Evolutionary conservation across 2,888 invertebrate genomes (phyloP).

Genomic region (Bruchidius siliquastri): DNA sequence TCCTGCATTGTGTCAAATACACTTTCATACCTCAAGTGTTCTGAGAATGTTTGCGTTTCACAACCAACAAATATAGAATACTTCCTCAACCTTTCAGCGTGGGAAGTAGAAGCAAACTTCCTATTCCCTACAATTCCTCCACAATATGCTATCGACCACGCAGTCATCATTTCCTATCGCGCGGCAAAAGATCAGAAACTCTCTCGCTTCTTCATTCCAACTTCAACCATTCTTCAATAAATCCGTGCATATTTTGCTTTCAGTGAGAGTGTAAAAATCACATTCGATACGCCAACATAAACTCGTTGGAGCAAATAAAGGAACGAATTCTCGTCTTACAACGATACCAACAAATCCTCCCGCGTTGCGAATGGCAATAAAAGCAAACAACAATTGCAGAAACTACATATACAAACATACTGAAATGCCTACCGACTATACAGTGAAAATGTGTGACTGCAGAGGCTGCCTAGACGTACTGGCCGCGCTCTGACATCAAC

Average conservation of each 20-base stretch:
- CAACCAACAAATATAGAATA: too few relatives aligned
- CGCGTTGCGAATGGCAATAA: not conserved
- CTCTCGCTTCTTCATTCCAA: not conserved
- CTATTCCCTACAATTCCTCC: too few relatives aligned
- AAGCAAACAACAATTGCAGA: not conserved
- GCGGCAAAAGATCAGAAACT: not conserved
- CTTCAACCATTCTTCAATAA: not conserved
- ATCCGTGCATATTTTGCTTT: not conserved
- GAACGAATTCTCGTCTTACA: not conserved
- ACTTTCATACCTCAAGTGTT: too few relatives aligned
- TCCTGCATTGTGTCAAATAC: too few relatives aligned
- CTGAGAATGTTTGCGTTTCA: too few relatives aligned
- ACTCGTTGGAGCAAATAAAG: not conserved
- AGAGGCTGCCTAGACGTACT: not conserved
- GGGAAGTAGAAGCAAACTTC: too few relatives aligned
- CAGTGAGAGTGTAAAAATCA: not conserved
- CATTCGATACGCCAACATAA: not conserved
- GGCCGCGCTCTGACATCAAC: not conserved
- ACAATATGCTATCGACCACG: too few relatives aligned
- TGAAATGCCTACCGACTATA: not conserved
- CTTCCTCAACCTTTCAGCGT: too few relatives aligned
- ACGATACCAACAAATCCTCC: not conserved
- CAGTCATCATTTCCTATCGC: not conserved
- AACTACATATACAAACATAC: not conserved
- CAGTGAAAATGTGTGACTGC: not conserved